Conservation (phyloP, 2,113 vertebrate species). For the Cynoglossus semilaevis region DNA sequence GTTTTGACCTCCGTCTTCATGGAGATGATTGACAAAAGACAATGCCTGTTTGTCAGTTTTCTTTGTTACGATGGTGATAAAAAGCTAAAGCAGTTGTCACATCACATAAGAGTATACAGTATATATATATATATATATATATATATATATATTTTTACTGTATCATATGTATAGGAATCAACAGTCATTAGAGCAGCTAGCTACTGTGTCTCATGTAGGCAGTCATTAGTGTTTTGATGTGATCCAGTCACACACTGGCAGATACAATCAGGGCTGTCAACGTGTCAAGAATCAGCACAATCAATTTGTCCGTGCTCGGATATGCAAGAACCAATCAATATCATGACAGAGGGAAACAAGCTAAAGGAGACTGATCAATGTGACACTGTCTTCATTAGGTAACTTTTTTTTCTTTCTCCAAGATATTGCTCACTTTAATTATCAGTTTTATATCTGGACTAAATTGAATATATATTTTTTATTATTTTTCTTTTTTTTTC, state of each 20-base stretch:
- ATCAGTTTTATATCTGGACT: neutral
- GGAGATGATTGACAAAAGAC: slow-evolving; percentile 5
- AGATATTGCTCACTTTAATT: slow-evolving; percentile 18
- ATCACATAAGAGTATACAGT: neutral
- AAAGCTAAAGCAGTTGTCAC: slow-evolving; percentile 20
- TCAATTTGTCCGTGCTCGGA: slow-evolving; percentile 26
- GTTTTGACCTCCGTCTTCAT: slow-evolving; percentile 4
- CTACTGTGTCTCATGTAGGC: neutral
- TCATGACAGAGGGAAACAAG: slow-evolving; percentile 43
- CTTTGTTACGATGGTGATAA: slow-evolving; percentile 21
- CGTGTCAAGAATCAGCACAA: slow-evolving; percentile 46
- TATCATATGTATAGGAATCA: slow-evolving; percentile 20
- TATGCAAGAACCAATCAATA: slow-evolving; percentile 49
- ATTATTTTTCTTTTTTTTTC: neutral
- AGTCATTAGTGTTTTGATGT: slow-evolving; percentile 44
- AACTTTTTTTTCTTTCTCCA: neutral
- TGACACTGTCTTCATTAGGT: slow-evolving; percentile 4
- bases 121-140: too few relatives aligned
- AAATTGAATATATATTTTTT: neutral
- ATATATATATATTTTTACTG: neutral
- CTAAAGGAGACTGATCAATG: slow-evolving; percentile 15
- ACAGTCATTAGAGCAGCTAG: slow-evolving; percentile 25
- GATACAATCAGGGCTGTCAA: slow-evolving; percentile 46
- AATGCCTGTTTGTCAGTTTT: slow-evolving; percentile 1
- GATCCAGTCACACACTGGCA: slow-evolving; percentile 27